A percentile compares a stretch with the other conserved stretches of the same genome.
Conservation (phyloP, 2,113 vertebrate genomes). For the Mystacornis crossleyi region DNA sequence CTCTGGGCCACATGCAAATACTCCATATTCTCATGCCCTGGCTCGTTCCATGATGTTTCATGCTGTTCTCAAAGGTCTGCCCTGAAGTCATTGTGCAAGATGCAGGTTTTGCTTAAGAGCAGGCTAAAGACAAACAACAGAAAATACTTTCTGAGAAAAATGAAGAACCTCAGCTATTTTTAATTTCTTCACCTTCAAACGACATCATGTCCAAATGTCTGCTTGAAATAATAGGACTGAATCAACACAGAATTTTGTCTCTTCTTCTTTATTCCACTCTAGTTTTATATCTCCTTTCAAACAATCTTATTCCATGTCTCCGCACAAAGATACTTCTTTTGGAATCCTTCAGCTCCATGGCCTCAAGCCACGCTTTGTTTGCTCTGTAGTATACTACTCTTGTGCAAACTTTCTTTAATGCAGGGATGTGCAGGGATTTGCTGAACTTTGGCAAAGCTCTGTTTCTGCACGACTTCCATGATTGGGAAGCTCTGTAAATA, state of each 20-base stretch:
- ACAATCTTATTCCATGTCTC: background rate
- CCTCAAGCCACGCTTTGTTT: constrained; percentile 16
- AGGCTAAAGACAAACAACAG: background rate
- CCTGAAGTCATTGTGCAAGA: background rate
- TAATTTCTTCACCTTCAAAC: background rate
- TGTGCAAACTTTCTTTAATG: background rate
- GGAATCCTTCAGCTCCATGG: background rate
- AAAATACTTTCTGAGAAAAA: background rate
- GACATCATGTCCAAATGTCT: background rate
- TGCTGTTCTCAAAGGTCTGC: background rate
- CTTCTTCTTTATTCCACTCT: background rate
- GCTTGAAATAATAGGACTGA: background rate
- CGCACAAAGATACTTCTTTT: background rate
- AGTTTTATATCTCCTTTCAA: background rate
- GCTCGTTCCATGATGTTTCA: background rate
- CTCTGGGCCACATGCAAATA: background rate
- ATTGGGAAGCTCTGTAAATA: background rate
- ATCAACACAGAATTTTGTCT: background rate
- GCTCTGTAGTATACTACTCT: background rate
- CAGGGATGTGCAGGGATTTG: background rate
- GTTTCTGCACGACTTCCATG: background rate
- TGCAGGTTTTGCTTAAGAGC: background rate
- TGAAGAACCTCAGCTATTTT: background rate
- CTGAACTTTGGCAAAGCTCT: background rate
- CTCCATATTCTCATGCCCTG: background rate